Base-by-base conservation (phyloP, 2,888 invertebrate genomes). In the Leucoma salicis region DNA sequence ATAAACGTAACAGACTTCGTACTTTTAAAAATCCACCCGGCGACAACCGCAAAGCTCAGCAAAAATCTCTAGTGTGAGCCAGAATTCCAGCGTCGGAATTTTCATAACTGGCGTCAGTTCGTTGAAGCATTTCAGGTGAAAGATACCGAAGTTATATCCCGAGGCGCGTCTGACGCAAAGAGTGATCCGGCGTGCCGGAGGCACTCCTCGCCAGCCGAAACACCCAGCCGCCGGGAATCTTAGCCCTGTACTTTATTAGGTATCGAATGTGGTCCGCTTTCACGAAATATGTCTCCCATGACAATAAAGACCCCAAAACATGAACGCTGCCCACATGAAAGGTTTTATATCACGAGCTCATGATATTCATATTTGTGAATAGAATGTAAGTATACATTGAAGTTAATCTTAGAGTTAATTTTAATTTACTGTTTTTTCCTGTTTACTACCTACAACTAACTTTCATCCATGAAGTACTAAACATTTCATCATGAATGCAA, bases 31-130 rank as follows among this genome's bases (percentile, higher is more conserved):
- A 83, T 78, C 75, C 75, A 59, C 61, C 66, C 70, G 77, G 71
- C 80, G 80, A 79, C 79, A 79, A 82, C 85, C 84, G 81, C 85
- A 82, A 73, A 81, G 76, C 86, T 83, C 78, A 79, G 79, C 78
- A 74, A 81, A 82, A 83, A 82, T 86, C 80, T 84, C 77, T 79
- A 81, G 84, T 84, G 83, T 80, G 82, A 84, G 80, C 72, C 52
- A 67, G 75, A 78, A 87, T 87, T 82, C 82, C 82, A 70, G 72
- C 69, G 79, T 75, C 56, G 87, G 87, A 87, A 87, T 87, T 88
- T 88, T 88, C 88, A 88, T 88, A 87, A 86, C 86, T 67, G 78
- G 74, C 70, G 73, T 58, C 68, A 66, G 53, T 67, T 64, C 70
- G 74, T 61, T 68, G 78, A 69, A 71, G 74, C 79, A 76, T 75